These are phyloP conservation scores for Orius insidiosus DNA, from an alignment of 1,140 invertebrate species.

Conservation along the genomic window DNA sequence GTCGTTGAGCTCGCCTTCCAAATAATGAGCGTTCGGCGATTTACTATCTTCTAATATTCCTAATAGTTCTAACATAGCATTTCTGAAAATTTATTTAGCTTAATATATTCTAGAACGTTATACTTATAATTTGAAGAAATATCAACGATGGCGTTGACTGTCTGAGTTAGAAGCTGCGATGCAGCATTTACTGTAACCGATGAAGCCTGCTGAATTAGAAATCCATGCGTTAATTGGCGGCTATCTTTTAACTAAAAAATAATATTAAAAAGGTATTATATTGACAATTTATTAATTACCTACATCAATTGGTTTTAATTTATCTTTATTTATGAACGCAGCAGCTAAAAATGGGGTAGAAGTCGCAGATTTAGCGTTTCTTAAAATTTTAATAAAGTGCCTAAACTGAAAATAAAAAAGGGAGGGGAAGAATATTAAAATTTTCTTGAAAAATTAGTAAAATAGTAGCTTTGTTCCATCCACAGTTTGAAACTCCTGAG, in stretches of 20 bases:
- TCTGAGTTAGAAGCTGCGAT: slow-evolving; percentile 17
- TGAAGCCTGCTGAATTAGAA: slow-evolving; percentile 18
- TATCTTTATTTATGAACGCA: not conserved
- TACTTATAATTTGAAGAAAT: not conserved
- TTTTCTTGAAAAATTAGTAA: too few species aligned
- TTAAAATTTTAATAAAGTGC: not conserved
- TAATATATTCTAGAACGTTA: too few species aligned
- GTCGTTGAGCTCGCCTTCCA: too few species aligned
- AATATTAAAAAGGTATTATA: not conserved
- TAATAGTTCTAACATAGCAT: too few species aligned
- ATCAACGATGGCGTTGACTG: slow-evolving; percentile 16
- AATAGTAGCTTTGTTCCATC: too few species aligned
- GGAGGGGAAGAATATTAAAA: too few species aligned
- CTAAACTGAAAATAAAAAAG: not conserved
- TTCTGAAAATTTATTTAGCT: too few species aligned
- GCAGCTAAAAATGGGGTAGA: not conserved
- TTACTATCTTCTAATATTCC: too few species aligned
- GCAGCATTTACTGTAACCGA: slow-evolving; percentile 15
- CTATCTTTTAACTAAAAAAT: not conserved
- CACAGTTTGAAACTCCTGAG: too few species aligned
- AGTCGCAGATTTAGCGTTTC: not conserved
- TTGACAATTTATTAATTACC: too few species aligned
- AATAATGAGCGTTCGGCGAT: too few species aligned
- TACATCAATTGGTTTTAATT: not conserved
- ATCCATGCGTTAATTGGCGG: slow-evolving; percentile 12